Evolutionary conservation across 1,140 invertebrate species (phyloP).

Genomic region (Gryllus bimaculatus): DNA sequence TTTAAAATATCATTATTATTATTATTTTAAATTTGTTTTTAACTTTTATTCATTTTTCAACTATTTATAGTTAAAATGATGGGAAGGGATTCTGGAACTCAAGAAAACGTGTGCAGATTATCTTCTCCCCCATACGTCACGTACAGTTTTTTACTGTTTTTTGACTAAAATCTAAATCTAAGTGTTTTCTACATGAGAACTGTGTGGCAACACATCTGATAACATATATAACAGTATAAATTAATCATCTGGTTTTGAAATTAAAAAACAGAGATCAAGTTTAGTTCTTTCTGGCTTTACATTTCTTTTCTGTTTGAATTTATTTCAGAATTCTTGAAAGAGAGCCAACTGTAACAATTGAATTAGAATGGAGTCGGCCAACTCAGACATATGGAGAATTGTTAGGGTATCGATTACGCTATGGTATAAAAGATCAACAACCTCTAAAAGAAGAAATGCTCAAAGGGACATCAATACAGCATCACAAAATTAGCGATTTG

Average conservation of each 20-base stretch:
- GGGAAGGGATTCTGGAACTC: too few relatives aligned
- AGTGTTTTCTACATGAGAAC: too few relatives aligned
- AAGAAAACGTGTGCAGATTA: too few relatives aligned
- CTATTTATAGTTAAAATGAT: too few relatives aligned
- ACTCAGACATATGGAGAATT: constrained; percentile 79
- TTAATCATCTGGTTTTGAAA: not conserved
- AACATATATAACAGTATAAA: not conserved
- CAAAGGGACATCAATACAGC: constrained; percentile 36
- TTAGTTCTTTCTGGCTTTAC: not conserved
- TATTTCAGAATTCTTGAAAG: constrained; percentile 58
- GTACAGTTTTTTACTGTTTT: too few relatives aligned
- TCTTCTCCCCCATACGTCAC: too few relatives aligned
- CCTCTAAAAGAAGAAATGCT: constrained; percentile 19
- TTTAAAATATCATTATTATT: too few relatives aligned
- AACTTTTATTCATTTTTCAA: too few relatives aligned
- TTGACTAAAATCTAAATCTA: too few relatives aligned
- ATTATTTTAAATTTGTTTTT: too few relatives aligned
- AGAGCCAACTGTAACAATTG: constrained; percentile 74
- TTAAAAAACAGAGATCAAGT: not conserved
- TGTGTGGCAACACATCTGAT: too few relatives aligned
- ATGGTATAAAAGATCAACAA: constrained; percentile 38
- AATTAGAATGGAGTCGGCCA: constrained; percentile 84
- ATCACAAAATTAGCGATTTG: constrained; percentile 46
- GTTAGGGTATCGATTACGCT: constrained; percentile 51
- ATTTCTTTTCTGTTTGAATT: not conserved